Conservation (phyloP, 1,140 invertebrate genomes). For the Pemphigus obesinymphae region DNA sequence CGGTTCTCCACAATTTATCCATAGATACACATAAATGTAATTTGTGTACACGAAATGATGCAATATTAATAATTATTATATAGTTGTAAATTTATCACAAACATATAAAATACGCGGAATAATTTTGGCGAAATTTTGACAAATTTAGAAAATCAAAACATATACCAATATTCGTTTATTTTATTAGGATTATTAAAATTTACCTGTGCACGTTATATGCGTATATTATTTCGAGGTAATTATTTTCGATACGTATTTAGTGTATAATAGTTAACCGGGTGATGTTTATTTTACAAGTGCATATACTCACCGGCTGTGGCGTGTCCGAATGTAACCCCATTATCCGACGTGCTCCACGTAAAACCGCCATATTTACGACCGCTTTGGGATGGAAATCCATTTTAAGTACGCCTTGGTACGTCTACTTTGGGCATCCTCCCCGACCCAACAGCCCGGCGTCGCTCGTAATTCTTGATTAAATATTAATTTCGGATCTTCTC, state of each 20-base stretch:
- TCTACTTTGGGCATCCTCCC: neutral
- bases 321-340: slow-evolving; percentile 3
- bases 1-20: too few relatives aligned
- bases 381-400: slow-evolving; percentile 4
- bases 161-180: too few relatives aligned
- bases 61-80: too few relatives aligned
- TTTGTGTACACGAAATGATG: too few relatives aligned
- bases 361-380: slow-evolving; percentile 10
- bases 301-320: neutral
- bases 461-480: slow-evolving; percentile 25
- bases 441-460: neutral
- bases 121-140: too few relatives aligned
- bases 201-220: too few relatives aligned
- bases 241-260: neutral
- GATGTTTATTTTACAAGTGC: neutral
- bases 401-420: neutral
- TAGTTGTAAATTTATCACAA: too few relatives aligned
- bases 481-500: slow-evolving; percentile 4
- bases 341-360: neutral
- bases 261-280: neutral
- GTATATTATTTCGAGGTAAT: neutral
- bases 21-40: too few relatives aligned
- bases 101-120: too few relatives aligned
- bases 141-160: too few relatives aligned
- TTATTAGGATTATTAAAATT: too few relatives aligned